Base-by-base conservation (phyloP, 2,797 vertebrate genomes). In the Hoplostethus mediterraneus region DNA sequence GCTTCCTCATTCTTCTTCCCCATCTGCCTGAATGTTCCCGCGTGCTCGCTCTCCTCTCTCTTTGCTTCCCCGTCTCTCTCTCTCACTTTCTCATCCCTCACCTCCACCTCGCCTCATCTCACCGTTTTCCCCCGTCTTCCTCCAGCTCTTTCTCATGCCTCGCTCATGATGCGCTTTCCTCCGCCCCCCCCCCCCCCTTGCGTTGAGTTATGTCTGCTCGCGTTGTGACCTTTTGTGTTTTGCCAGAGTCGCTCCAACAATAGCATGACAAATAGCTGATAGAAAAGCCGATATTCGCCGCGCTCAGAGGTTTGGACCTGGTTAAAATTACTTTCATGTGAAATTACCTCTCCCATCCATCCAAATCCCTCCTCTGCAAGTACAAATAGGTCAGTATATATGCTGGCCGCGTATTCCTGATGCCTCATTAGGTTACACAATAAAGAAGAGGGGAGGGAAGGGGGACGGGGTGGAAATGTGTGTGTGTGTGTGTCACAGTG, bases 251-350 rank as follows among this genome's bases (percentile, higher is more conserved):
- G 21, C 77, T 89, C 85, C 77, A 79, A 92, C 85, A 83, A 85
- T 77, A 89, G 84, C 84, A 88, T 91, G 91, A 93, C 87, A 85
- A 92, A 92, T 90, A 86, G 79, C 81, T 73, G 86, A 90, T 77
- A 73, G 67, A 65, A 73, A 81, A 71, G 86, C 79, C 86, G 80
- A 87, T 84, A 83, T 88, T 77, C 63, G 80, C 77, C 73, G 21
- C 52, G 31, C 77, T 89, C 75, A 71, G 73, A 85, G 89, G 75
- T 88, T 89, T 73, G 82, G 78, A 87, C 78, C 86, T 81, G 82
- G 83, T 90, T 89, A 86, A 92, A 91, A 92, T 94, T 52, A 90
- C 91, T 90, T 93, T 92, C 87, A 85, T 88, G 80, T 84, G 80
- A 87, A 85, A 93, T 93, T 88, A 90, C 87, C 75, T 82, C 49